These are phyloP conservation scores for Phenganax marumi DNA, from an alignment of 92 coral and sea anemone species.

Conservation along the genomic window DNA sequence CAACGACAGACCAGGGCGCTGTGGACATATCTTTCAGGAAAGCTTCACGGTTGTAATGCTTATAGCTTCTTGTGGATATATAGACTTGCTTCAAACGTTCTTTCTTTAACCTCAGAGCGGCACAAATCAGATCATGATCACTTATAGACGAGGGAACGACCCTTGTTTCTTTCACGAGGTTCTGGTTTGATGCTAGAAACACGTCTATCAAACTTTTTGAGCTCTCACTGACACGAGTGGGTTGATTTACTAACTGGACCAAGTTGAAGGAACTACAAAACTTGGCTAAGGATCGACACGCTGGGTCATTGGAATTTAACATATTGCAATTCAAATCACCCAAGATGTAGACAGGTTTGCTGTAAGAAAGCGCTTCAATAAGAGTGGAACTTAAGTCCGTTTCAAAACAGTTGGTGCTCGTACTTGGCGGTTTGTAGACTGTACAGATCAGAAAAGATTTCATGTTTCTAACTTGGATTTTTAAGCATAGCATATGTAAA, in stretches of 20 bases:
- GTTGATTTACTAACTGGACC: conserved; percentile 30
- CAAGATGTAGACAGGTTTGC: conserved; percentile 50
- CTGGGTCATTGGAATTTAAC: conserved; percentile 28
- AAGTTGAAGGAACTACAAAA: conserved; percentile 43
- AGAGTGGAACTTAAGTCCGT: conserved; percentile 23
- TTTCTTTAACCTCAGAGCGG: conserved; percentile 40
- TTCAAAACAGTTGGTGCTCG: too few species aligned
- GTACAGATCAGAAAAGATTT: conserved; percentile 30
- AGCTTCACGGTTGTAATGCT: conserved; percentile 34
- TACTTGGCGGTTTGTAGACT: too few species aligned
- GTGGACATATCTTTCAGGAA: conserved; percentile 27
- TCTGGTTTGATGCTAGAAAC: conserved; percentile 41
- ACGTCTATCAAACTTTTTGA: conserved; percentile 51
- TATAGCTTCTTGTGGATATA: conserved; percentile 16
- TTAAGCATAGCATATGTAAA: conserved; percentile 53
- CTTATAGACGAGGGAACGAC: conserved; percentile 53
- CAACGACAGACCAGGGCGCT: conserved; percentile 51
- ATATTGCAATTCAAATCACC: conserved; percentile 50
- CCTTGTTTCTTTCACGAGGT: conserved; percentile 31
- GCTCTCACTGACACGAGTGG: conserved; percentile 45
- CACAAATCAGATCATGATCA: conserved; percentile 55
- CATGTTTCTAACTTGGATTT: conserved; percentile 49
- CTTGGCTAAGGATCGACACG: conserved; percentile 40
- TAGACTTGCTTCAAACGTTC: conserved; percentile 40
- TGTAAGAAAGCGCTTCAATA: conserved; percentile 33